phyloP scores from a whole-genome alignment of 2,888 invertebrate genomes.

The Epirrhoe tristata region DNA sequence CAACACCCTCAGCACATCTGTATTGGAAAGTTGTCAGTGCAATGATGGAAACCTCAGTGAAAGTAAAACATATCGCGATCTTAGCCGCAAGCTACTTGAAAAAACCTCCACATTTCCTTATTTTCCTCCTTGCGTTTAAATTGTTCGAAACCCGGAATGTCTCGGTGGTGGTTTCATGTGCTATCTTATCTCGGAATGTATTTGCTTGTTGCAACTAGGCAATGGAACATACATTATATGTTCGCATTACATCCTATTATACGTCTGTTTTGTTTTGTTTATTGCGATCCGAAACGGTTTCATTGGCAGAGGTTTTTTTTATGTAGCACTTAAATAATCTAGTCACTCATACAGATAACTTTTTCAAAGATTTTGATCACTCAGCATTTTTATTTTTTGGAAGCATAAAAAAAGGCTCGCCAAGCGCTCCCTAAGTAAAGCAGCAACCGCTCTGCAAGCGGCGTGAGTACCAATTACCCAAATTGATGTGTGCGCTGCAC shows the following conservation, averaged over 20 bases:
- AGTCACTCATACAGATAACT: constrained; percentile 1
- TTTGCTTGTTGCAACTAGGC: constrained; percentile 27
- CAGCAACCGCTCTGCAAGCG: constrained; percentile 33
- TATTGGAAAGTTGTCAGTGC: constrained; percentile 78
- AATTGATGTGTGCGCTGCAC: constrained; percentile 80
- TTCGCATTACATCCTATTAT: constrained; percentile 46
- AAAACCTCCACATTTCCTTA: constrained; percentile 66
- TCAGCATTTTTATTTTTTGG: constrained; percentile 1
- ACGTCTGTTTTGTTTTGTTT: constrained; percentile 48
- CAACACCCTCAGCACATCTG: constrained; percentile 62
- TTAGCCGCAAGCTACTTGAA: constrained; percentile 47
- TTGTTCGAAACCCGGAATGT: constrained; percentile 63
- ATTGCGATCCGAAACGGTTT: constrained; percentile 56
- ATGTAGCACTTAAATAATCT: constrained; percentile 37
- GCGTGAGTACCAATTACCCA: constrained; percentile 70
- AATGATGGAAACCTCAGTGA: constrained; percentile 72
- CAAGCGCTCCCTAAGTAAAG: constrained; percentile 14
- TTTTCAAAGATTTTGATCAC: neutral
- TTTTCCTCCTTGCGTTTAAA: constrained; percentile 13
- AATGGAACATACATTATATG: constrained; percentile 46
- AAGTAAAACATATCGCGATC: constrained; percentile 51
- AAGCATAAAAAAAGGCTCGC: constrained; percentile 4
- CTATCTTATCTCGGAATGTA: constrained; percentile 45
- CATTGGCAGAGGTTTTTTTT: constrained; percentile 46
- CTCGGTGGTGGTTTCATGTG: constrained; percentile 52